These are phyloP conservation scores for Anastrepha obliqua DNA, from an alignment of 1,140 invertebrate species.

Conservation along the genomic window DNA sequence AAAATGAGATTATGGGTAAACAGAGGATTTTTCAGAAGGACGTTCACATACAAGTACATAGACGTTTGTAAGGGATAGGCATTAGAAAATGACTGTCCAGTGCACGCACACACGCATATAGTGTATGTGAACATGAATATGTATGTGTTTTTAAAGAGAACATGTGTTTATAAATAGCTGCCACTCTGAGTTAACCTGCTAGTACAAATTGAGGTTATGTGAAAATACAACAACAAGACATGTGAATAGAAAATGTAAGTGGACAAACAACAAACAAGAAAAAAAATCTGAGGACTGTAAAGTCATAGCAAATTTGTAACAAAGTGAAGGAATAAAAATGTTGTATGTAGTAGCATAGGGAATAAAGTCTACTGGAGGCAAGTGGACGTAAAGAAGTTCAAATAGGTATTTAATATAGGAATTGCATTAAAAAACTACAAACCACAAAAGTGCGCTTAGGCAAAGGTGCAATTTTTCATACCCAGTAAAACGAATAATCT, in stretches of 20 bases:
- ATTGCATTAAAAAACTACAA: too few species aligned
- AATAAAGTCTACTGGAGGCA: not conserved
- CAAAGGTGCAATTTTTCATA: too few species aligned
- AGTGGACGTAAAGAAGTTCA: conserved; percentile 6
- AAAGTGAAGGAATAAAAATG: not conserved
- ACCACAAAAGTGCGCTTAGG: too few species aligned
- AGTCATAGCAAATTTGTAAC: not conserved
- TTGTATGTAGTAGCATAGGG: not conserved
- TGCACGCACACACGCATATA: not conserved
- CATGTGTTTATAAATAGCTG: not conserved
- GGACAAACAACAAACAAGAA: not conserved
- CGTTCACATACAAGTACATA: not conserved
- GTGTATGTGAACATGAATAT: not conserved
- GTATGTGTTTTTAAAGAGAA: not conserved
- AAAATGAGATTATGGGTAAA: not conserved
- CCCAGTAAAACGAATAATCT: too few species aligned
- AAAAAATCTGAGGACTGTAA: not conserved
- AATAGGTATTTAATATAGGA: not conserved
- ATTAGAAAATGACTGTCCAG: too few species aligned
- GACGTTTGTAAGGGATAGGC: not conserved
- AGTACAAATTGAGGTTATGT: not conserved
- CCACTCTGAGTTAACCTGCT: conserved; percentile 24
- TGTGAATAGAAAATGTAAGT: conserved; percentile 6
- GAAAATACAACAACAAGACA: not conserved
- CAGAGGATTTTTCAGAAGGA: not conserved